Conservation (phyloP, 2,113 vertebrate species). For the Ibidorhyncha struthersii region DNA sequence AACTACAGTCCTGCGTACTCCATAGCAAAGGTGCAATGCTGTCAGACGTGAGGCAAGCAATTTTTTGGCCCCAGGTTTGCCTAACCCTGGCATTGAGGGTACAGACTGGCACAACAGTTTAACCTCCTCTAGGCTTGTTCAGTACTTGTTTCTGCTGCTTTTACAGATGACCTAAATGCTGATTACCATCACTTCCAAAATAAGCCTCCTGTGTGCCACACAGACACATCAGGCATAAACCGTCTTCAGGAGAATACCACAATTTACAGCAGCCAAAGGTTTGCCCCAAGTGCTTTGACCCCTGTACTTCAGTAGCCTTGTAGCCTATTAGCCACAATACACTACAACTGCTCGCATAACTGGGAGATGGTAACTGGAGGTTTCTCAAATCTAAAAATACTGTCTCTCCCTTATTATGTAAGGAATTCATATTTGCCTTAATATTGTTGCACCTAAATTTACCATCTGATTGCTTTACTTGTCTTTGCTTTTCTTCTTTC, state of each 20-base stretch:
- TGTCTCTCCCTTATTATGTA: not conserved
- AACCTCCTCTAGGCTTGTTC: not conserved
- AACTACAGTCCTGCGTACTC: not conserved
- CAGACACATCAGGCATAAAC: rapidly evolving
- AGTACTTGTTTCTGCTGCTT: not conserved
- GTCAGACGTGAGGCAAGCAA: rapidly evolving
- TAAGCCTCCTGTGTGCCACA: not conserved
- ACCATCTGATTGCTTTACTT: not conserved
- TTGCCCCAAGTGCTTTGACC: not conserved
- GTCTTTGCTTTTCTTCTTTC: not conserved
- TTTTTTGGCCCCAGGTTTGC: not conserved
- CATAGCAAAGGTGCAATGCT: rapidly evolving
- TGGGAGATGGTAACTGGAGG: not conserved
- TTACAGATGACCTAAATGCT: not conserved
- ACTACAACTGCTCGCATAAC: not conserved
- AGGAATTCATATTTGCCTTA: not conserved
- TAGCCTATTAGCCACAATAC: not conserved
- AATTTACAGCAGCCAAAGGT: not conserved
- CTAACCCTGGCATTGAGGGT: not conserved
- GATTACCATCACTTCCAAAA: not conserved
- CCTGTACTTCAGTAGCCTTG: not conserved
- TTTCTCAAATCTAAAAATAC: not conserved
- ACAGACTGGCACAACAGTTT: not conserved
- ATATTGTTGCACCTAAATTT: not conserved
- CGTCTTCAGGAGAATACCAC: rapidly evolving